Evolutionary conservation across 1,140 invertebrate genomes (phyloP).

Genomic region (Drosophila sechellia): DNA sequence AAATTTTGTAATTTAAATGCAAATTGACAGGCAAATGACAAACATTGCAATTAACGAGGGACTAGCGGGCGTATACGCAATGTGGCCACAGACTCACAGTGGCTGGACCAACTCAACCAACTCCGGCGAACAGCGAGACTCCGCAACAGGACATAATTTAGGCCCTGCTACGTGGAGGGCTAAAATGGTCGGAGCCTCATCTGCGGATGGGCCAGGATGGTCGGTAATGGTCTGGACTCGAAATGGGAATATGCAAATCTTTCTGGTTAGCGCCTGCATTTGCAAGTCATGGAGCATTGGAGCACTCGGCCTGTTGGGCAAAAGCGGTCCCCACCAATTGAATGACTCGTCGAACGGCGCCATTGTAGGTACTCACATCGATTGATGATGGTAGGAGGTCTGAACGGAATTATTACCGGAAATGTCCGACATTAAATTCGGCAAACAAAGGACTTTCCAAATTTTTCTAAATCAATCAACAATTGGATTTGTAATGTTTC

Average conservation of each 20-base stretch:
- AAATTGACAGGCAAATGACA: constrained; percentile 81
- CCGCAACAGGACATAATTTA: constrained; percentile 62
- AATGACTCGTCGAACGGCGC: constrained; percentile 17
- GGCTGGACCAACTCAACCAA: constrained; percentile 25
- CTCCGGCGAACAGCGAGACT: constrained; percentile 23
- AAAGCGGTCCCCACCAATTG: constrained; percentile 22
- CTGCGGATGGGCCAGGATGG: constrained; percentile 1
- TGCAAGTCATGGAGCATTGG: constrained; percentile 42
- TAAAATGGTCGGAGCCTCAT: constrained; percentile 29
- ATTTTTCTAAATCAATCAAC: background rate
- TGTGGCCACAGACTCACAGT: constrained; percentile 53
- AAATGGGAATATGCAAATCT: constrained; percentile 60
- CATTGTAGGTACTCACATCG: constrained; percentile 4
- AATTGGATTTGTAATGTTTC: too few relatives aligned
- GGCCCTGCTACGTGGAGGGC: constrained; percentile 48
- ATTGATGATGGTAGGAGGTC: background rate
- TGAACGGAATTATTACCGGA: constrained; percentile 5
- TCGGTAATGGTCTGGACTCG: constrained; percentile 33
- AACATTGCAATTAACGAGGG: constrained; percentile 81
- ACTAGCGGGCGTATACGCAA: constrained; percentile 76
- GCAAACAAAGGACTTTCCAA: background rate
- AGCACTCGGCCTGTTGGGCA: constrained; percentile 4
- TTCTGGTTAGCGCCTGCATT: constrained; percentile 53
- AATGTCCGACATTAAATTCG: background rate
- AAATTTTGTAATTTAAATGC: constrained; percentile 84